Base-by-base conservation (phyloP, 2,888 invertebrate species). In the Alviniconcha strummeri region DNA sequence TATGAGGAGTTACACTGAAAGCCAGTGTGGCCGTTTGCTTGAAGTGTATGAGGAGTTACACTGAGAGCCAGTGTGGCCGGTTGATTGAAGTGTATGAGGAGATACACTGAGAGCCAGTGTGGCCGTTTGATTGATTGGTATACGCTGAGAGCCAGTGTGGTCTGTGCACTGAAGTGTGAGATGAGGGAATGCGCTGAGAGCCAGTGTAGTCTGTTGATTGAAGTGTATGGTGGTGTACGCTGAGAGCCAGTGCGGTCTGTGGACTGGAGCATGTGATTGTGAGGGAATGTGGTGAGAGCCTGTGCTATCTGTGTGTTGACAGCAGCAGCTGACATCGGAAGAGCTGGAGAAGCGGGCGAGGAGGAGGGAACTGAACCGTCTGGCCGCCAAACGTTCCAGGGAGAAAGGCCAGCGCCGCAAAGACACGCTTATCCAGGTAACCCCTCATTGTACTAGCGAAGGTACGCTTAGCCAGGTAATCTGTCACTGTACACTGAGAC, bases 361-460 rank as follows among this genome's bases (percentile, higher is more conserved):
- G 15, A 74, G 87, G 69, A 72, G 84, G 54, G 86, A 86, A 80
- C 57, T 85, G 67, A 86, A 91, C 84, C 86, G 89, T 74, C 82
- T 88, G 69, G 91, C 91, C 36, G 90, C 91, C 4, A 87, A 88
- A 78, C 88, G 89, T 79, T 91, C 90, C 69, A 81, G 91, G 17
- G 86, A 87, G 36, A 90, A 86, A 57, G 85, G 85, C 3, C 86
- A 86, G 56, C 83, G 85, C n/a, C 84, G 84, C 56, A 88, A 84
- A 15, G 85, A 85, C n/a, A 85, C 69, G 56, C 74, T 86, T 11
- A 82, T 86, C 4, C 85, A 86, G 85, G 86, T 86, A 80, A 36
- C 36, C 0, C 36, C 0, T 36, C 36, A 36, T 3, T 36, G 36
- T 36, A 36, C 36, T 36, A 19, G 15, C 36, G 36, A 36, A 36